Conservation (phyloP, 2,888 invertebrate species). For the Lithophane semibrunnea region DNA sequence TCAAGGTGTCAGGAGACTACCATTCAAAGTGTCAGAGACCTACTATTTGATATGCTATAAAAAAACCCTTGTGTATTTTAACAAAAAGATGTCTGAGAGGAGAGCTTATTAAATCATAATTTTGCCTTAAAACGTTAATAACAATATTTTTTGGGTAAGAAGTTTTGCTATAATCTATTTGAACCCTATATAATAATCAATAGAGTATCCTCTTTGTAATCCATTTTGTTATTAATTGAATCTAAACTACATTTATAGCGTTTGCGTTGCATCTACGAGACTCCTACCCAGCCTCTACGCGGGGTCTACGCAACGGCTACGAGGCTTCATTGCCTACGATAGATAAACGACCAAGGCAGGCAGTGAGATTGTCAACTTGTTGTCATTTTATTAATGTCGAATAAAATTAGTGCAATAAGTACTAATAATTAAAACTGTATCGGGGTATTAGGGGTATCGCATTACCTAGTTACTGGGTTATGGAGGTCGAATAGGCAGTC, state of each 20-base stretch:
- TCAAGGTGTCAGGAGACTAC: constrained; percentile 1
- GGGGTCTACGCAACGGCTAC: neutral
- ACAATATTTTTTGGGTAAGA: no score
- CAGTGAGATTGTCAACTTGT: neutral
- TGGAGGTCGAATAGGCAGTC: no score
- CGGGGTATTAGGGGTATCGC: no score
- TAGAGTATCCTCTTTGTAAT: neutral
- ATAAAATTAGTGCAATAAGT: neutral
- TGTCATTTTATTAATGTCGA: neutral
- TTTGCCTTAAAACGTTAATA: no score
- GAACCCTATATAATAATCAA: no score
- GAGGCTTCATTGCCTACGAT: neutral
- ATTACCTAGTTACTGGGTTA: no score
- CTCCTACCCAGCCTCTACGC: neutral
- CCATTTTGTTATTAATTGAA: neutral
- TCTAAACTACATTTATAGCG: neutral
- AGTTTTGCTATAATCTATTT: no score
- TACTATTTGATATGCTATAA: neutral
- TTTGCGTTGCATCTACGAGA: neutral
- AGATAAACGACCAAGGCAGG: neutral
- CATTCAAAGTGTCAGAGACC: no score
- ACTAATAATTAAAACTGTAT: no score
- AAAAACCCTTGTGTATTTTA: neutral
- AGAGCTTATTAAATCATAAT: no score
- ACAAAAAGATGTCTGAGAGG: no score